A percentile compares a stretch with the other conserved stretches of the same genome.
These are phyloP conservation scores for Drosophila eugracilis DNA, from an alignment of 1,140 invertebrate species.

Conservation along the genomic window DNA sequence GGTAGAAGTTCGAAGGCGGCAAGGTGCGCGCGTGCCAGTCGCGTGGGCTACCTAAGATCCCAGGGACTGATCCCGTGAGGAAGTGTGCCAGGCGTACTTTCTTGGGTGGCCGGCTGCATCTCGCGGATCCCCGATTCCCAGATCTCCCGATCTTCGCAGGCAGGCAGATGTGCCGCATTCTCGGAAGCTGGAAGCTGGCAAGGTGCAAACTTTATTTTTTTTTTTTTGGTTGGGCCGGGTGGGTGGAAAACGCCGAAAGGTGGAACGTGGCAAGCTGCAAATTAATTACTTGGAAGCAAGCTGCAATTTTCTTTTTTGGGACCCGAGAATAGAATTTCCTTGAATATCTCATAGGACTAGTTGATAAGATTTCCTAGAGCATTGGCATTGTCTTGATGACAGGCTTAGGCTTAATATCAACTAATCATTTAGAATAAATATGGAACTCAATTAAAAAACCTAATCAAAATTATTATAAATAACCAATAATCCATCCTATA, in stretches of 20 bases:
- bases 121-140: slow-evolving; percentile 31
- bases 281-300: slow-evolving; percentile 66
- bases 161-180: slow-evolving; percentile 70
- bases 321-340: slow-evolving; percentile 7
- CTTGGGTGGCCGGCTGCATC: slow-evolving; percentile 53
- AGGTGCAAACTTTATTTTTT: slow-evolving; percentile 44
- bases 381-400: too few species aligned
- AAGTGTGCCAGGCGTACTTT: slow-evolving; percentile 75
- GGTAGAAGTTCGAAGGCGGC: slow-evolving; percentile 20
- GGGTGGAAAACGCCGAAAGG: slow-evolving; percentile 64
- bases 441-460: too few species aligned
- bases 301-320: slow-evolving; percentile 55
- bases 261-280: slow-evolving; percentile 68
- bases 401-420: too few species aligned
- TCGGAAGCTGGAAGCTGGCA: slow-evolving; percentile 60
- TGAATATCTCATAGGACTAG: slow-evolving; percentile 1
- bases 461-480: too few species aligned
- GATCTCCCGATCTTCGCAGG: slow-evolving; percentile 38
- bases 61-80: slow-evolving; percentile 50
- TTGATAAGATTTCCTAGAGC: background rate
- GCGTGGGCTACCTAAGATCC: slow-evolving; percentile 68
- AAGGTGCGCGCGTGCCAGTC: slow-evolving; percentile 72
- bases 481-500: too few species aligned
- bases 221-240: slow-evolving; percentile 11
- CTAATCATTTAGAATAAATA: too few species aligned